These are phyloP conservation scores for Coreoperca whiteheadi DNA, from an alignment of 2,113 vertebrate genomes.

Conservation along the genomic window DNA sequence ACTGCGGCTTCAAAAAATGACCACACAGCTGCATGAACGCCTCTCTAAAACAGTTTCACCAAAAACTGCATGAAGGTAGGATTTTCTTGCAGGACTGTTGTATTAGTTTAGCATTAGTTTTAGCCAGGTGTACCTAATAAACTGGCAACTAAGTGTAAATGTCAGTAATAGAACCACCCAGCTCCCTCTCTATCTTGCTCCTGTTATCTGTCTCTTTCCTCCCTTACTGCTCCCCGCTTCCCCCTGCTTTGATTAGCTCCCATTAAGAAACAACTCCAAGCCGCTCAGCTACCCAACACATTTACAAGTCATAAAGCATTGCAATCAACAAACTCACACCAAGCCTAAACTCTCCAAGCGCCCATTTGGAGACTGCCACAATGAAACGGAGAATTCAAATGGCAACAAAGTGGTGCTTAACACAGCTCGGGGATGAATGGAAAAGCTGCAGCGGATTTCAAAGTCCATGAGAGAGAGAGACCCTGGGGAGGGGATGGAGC, in stretches of 20 bases:
- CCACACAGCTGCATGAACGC: not conserved
- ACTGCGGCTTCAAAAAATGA: not conserved
- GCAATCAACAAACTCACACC: conserved; percentile 62
- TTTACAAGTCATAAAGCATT: conserved; percentile 63
- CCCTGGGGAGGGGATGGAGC: conserved; percentile 18
- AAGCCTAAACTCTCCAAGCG: conserved; percentile 43
- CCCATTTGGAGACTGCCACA: conserved; percentile 38
- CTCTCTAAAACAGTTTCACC: not conserved
- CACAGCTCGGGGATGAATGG: conserved; percentile 42
- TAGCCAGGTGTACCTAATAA: not conserved
- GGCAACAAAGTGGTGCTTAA: conserved; percentile 59
- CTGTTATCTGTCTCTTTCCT: conserved; percentile 42
- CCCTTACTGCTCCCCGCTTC: conserved; percentile 10
- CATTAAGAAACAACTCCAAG: conserved; percentile 65
- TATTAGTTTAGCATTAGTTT: not conserved
- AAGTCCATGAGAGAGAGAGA: conserved; percentile 33
- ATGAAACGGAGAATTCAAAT: conserved; percentile 51
- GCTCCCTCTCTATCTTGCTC: conserved; percentile 11
- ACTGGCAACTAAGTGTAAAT: not conserved
- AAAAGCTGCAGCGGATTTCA: conserved; percentile 45
- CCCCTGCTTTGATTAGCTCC: conserved; percentile 59
- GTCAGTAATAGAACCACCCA: not conserved
- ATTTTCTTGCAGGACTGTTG: not conserved
- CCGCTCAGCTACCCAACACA: conserved; percentile 53
- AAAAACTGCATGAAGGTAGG: not conserved